Evolutionary conservation across 1,140 invertebrate species (phyloP).

Genomic region (Orchestia grillus): DNA sequence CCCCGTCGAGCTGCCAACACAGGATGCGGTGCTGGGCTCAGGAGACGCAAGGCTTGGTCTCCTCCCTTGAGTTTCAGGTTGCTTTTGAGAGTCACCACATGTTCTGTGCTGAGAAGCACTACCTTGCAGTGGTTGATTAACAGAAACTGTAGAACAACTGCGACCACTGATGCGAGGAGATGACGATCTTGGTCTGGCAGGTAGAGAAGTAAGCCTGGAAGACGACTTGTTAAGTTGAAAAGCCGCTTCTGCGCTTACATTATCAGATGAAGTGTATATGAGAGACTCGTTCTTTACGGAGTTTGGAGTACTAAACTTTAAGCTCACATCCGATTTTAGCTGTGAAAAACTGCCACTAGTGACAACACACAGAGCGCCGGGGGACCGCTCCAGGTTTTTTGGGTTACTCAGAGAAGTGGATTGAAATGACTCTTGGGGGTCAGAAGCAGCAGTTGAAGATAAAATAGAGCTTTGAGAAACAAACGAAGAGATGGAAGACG

Average conservation of each 20-base stretch:
- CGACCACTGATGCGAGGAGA: conserved; percentile 1
- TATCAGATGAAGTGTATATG: neutral
- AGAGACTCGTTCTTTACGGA: neutral
- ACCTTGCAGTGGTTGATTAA: neutral
- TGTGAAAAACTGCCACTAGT: neutral
- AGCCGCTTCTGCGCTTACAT: neutral
- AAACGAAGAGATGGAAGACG: conserved; percentile 55
- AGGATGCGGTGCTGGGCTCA: neutral
- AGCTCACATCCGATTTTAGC: neutral
- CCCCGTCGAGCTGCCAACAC: neutral
- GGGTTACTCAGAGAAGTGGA: conserved; percentile 52
- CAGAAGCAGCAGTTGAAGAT: conserved; percentile 49
- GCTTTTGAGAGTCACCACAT: neutral
- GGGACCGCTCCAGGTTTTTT: neutral
- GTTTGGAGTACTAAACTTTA: neutral
- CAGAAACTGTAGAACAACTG: neutral
- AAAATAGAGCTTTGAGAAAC: conserved; percentile 60
- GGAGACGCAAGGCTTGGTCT: neutral
- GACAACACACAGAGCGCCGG: neutral
- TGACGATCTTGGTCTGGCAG: conserved; percentile 3
- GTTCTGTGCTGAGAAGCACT: neutral
- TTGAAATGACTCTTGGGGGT: conserved; percentile 22
- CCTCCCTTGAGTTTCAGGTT: neutral
- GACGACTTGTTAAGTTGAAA: neutral
- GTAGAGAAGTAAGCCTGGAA: neutral